Base-by-base conservation (phyloP, 2,888 invertebrate genomes). In the Brassicogethes aeneus region DNA sequence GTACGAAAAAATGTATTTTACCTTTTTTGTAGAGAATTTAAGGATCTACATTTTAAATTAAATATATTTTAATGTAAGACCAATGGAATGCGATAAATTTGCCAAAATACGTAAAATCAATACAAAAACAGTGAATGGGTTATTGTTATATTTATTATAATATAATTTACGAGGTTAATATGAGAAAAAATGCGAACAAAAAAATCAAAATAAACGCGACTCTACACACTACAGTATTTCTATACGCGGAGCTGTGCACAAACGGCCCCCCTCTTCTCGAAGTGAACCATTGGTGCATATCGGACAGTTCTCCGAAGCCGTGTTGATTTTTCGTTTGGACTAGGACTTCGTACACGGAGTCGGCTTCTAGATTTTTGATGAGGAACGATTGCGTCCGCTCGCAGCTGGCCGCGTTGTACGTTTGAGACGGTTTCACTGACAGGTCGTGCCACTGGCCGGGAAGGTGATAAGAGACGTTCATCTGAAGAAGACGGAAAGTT, bases 291-390 rank as follows among this genome's bases (percentile, higher is more conserved):
- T 72, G 72, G 54, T 73, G 73, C 14, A 71, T 53, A 41, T 73
- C 72, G n/a, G 72, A 71, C 3, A 72, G 62, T 54, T 74, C 73
- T 42, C 73, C 73, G 65, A 72, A 74, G 17, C 76, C 76, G 50
- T 73, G 73, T 48, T 71, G 70, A 55, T 76, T 77, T 57, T 72
- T 74, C 36, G 75, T 71, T 48, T 73, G 71, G n/a, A 76, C 68
- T 42, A 73, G 64, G 34, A 74, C 73, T 54, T 77, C 76, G 56
- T 75, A 77, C 17, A 71, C 68, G 2, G 73, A 70, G 33, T 73
- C 74, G 0, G 73, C 65, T 17, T 72, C 70, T 37, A 76, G 62
- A 34, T 70, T 69, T 8, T 62, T 63, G 33, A 76, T 66, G 39
- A 67, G 66, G 60, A 73, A 74, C 10, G 70, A 69, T 58, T 66